Conservation (phyloP, 2,797 vertebrate genomes). For the Melanotaenia maccullochi region DNA sequence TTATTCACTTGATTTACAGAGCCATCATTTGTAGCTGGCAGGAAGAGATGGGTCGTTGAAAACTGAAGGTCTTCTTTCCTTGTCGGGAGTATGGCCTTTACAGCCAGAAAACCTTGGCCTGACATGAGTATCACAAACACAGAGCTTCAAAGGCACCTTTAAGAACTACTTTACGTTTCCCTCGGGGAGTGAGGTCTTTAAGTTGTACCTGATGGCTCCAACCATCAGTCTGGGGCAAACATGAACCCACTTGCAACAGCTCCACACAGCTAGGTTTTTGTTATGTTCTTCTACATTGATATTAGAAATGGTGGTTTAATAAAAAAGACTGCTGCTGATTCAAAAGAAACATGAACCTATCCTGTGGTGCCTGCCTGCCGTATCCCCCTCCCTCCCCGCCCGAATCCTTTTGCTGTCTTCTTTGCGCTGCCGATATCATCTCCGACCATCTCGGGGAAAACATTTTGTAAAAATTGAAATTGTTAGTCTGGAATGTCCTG, state of each 20-base stretch:
- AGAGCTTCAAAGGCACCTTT: slow-evolving; percentile 69
- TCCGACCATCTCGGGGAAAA: slow-evolving; percentile 86
- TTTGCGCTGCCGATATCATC: slow-evolving; percentile 87
- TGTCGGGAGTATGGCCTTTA: slow-evolving; percentile 31
- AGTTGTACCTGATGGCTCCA: slow-evolving; percentile 70
- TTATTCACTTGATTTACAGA: slow-evolving; percentile 6
- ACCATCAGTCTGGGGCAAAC: slow-evolving; percentile 46
- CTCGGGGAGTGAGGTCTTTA: slow-evolving; percentile 53
- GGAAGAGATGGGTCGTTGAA: slow-evolving; percentile 23
- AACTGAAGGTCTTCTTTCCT: slow-evolving; percentile 33
- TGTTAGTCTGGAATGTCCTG: slow-evolving; percentile 92
- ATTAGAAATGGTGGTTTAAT: slow-evolving; percentile 88
- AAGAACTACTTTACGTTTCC: slow-evolving; percentile 69
- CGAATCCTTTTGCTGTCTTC: slow-evolving; percentile 73
- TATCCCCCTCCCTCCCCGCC: slow-evolving; percentile 57
- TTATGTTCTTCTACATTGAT: slow-evolving; percentile 67
- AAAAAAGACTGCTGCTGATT: slow-evolving; percentile 84
- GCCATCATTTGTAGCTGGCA: slow-evolving; percentile 43
- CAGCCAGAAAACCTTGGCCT: slow-evolving; percentile 54
- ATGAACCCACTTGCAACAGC: slow-evolving; percentile 36
- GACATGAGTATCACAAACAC: slow-evolving; percentile 55
- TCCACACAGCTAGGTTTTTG: slow-evolving; percentile 69
- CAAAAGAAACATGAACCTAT: slow-evolving; percentile 77
- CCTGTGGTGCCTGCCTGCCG: slow-evolving; percentile 70
- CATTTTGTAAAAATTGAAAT: slow-evolving; percentile 87